Conservation (phyloP, 1,140 invertebrate species). For the Drosophila serrata region DNA sequence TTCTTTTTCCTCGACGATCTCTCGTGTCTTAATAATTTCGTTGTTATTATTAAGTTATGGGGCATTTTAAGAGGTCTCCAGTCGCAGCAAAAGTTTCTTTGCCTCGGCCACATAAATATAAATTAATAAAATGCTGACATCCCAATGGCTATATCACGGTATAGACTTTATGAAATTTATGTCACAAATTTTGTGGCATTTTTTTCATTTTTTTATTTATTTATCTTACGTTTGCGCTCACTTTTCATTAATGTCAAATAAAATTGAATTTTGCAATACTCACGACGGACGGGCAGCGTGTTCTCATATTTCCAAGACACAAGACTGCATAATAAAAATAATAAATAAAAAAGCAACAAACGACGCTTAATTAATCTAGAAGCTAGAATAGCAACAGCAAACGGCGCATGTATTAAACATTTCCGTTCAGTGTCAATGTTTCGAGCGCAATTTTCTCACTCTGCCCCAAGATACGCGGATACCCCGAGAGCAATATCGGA, state of each 20-base stretch:
- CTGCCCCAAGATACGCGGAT: constrained; percentile 63
- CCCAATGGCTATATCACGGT: constrained; percentile 45
- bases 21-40: constrained; percentile 41
- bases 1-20: constrained; percentile 15
- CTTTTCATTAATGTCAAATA: constrained; percentile 70
- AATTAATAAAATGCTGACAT: constrained; percentile 58
- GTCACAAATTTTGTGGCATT: constrained; percentile 39
- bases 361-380: constrained; percentile 75
- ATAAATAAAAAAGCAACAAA: constrained; percentile 30
- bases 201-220: constrained; percentile 23
- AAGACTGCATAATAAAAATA: constrained; percentile 56
- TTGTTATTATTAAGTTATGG: constrained; percentile 65
- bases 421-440: constrained; percentile 85
- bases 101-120: constrained; percentile 39
- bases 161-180: constrained; percentile 50
- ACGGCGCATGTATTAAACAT: constrained; percentile 84
- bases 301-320: constrained; percentile 53
- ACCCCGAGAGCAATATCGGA: constrained; percentile 55
- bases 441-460: constrained; percentile 78
- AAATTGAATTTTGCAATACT: constrained; percentile 47
- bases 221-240: constrained; percentile 28
- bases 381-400: constrained; percentile 51
- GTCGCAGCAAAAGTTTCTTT: constrained; percentile 28
- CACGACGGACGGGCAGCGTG: constrained; percentile 7
- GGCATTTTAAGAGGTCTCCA: constrained; percentile 56